Evolutionary conservation across 2,888 invertebrate genomes (phyloP).

Genomic region (Dione juno): DNA sequence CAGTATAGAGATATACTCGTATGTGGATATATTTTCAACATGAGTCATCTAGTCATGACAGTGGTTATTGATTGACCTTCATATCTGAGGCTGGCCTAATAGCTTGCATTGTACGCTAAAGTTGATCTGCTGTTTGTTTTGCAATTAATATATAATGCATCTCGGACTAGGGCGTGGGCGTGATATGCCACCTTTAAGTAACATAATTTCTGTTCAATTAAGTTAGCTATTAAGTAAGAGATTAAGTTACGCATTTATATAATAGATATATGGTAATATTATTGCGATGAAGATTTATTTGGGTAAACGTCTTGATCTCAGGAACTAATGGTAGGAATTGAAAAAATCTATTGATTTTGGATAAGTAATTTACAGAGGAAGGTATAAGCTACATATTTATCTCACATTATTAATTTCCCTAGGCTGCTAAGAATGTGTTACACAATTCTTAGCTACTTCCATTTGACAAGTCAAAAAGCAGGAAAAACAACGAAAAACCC

Average conservation of each 20-base stretch:
- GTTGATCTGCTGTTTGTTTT: constrained; percentile 26
- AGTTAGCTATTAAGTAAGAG: not conserved
- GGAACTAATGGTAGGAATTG: too few relatives aligned
- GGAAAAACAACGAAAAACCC: too few relatives aligned
- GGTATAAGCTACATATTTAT: too few relatives aligned
- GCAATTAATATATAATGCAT: constrained; percentile 27
- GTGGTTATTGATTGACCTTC: constrained; percentile 40
- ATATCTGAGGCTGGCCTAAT: constrained; percentile 29
- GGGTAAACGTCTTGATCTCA: too few relatives aligned
- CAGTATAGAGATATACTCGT: not conserved
- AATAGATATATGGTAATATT: not conserved
- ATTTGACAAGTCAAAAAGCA: too few relatives aligned
- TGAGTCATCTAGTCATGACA: constrained; percentile 34
- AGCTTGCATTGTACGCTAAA: constrained; percentile 32
- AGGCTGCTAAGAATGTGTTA: too few relatives aligned
- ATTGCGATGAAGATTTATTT: too few relatives aligned
- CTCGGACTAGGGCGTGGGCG: not conserved
- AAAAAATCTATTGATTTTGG: too few relatives aligned
- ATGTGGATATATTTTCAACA: constrained; percentile 7
- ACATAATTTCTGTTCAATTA: not conserved
- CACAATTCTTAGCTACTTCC: too few relatives aligned
- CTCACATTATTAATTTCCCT: too few relatives aligned
- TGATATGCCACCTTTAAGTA: constrained; percentile 2
- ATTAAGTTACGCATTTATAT: not conserved
- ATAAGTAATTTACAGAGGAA: too few relatives aligned